Conservation (phyloP, 2,113 vertebrate species). For the Acanthisitta chloris region DNA sequence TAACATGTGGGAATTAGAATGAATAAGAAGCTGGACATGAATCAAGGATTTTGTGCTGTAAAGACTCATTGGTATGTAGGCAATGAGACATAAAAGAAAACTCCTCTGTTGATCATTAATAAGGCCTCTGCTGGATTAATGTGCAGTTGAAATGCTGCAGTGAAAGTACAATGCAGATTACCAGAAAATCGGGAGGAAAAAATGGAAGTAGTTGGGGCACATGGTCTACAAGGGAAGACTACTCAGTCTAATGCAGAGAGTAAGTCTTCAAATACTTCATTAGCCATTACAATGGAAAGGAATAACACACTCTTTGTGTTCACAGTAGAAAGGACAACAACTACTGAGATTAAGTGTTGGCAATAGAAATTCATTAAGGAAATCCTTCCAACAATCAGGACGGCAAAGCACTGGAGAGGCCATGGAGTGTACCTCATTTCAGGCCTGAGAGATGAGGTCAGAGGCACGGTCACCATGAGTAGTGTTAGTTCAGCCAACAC, state of each 20-base stretch:
- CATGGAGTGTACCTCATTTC: not conserved
- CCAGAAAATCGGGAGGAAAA: not conserved
- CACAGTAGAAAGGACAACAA: not conserved
- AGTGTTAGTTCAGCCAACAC: not conserved
- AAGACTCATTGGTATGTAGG: not conserved
- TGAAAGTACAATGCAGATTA: not conserved
- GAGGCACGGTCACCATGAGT: not conserved
- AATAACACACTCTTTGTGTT: not conserved
- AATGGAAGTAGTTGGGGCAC: not conserved
- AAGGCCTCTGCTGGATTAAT: not conserved
- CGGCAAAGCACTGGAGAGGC: not conserved
- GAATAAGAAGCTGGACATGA: not conserved
- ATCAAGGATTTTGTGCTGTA: not conserved
- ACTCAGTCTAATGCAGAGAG: not conserved
- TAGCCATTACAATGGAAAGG: not conserved
- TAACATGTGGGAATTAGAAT: not conserved
- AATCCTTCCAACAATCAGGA: not conserved
- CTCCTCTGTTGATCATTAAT: not conserved
- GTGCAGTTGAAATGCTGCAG: not conserved
- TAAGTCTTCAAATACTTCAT: not conserved
- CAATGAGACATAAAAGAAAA: not conserved
- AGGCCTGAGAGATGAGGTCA: not conserved
- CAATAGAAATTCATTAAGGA: conserved; percentile 7
- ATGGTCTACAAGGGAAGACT: not conserved
- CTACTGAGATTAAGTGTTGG: not conserved